These are phyloP conservation scores for Lissonota sp. DNA, from an alignment of 2,888 invertebrate species.

Conservation along the genomic window DNA sequence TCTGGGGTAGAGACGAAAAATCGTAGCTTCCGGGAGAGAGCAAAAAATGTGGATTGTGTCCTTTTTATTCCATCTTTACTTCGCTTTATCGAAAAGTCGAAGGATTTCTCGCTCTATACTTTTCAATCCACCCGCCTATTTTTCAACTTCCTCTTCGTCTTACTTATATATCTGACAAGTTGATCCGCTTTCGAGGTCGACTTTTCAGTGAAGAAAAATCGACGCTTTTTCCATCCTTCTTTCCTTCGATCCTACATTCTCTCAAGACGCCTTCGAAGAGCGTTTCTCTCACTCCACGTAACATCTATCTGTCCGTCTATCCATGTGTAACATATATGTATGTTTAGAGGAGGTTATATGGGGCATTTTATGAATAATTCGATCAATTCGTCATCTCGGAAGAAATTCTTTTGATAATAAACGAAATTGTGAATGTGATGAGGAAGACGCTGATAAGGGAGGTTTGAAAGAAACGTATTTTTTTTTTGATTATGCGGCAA, in stretches of 20 bases:
- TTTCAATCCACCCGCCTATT: slow-evolving; percentile 45
- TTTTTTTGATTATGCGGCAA: no score
- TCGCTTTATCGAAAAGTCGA: neutral
- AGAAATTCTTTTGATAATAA: no score
- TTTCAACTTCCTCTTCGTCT: slow-evolving; percentile 18
- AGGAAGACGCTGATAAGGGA: no score
- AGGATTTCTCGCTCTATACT: slow-evolving; percentile 25
- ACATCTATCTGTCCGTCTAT: slow-evolving; percentile 51
- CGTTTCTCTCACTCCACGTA: slow-evolving; percentile 30
- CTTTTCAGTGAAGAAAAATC: slow-evolving; percentile 55
- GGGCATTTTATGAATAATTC: slow-evolving; percentile 5
- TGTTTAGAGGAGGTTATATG: neutral
- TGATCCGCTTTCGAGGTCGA: slow-evolving; percentile 59
- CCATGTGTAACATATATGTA: neutral
- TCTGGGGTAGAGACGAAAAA: slow-evolving; percentile 5
- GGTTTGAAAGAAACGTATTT: no score
- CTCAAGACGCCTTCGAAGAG: slow-evolving; percentile 23
- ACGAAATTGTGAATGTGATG: no score
- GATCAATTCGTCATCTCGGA: no score
- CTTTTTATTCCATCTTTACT: slow-evolving; percentile 25
- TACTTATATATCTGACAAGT: slow-evolving; percentile 55
- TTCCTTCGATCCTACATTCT: slow-evolving; percentile 1
- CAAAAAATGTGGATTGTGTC: slow-evolving; percentile 11
- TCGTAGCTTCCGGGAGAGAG: neutral
- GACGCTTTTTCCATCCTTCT: slow-evolving; percentile 31